These are phyloP conservation scores for Ypsolopha scabrella DNA, from an alignment of 2,888 invertebrate species.

Conservation along the genomic window DNA sequence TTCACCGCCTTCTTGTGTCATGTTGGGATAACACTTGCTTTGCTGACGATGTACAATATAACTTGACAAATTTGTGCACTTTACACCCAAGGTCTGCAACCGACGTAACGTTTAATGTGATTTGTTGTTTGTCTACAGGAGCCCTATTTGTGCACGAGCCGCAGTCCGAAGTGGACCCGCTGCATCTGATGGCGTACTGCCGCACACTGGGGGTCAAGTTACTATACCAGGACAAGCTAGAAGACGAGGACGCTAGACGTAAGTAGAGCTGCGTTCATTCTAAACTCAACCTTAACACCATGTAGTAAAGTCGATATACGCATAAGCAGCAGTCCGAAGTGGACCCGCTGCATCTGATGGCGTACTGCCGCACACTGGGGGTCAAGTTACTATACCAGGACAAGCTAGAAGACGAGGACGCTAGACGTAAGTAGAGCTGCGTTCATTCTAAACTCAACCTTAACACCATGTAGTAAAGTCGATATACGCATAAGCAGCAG, in stretches of 20 bases:
- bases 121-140: slow-evolving; percentile 27
- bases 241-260: slow-evolving; percentile 43
- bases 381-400: slow-evolving; percentile 83
- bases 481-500: slow-evolving; percentile 71
- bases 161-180: slow-evolving; percentile 82
- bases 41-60: neutral
- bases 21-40: neutral
- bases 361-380: slow-evolving; percentile 80
- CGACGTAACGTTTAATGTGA: neutral
- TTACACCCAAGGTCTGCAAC: neutral
- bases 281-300: too few species aligned
- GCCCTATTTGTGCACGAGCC: slow-evolving; percentile 68
- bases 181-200: slow-evolving; percentile 80
- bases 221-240: slow-evolving; percentile 78
- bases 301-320: slow-evolving; percentile 32
- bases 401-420: slow-evolving; percentile 61
- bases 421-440: slow-evolving; percentile 22
- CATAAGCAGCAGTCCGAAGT: slow-evolving; percentile 79
- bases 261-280: neutral
- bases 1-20: neutral
- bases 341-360: slow-evolving; percentile 77
- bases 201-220: slow-evolving; percentile 79
- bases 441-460: too few species aligned
- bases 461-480: too few species aligned
- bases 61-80: neutral